These are phyloP conservation scores for Electrophaes corylata DNA, from an alignment of 2,888 invertebrate genomes.

Conservation along the genomic window DNA sequence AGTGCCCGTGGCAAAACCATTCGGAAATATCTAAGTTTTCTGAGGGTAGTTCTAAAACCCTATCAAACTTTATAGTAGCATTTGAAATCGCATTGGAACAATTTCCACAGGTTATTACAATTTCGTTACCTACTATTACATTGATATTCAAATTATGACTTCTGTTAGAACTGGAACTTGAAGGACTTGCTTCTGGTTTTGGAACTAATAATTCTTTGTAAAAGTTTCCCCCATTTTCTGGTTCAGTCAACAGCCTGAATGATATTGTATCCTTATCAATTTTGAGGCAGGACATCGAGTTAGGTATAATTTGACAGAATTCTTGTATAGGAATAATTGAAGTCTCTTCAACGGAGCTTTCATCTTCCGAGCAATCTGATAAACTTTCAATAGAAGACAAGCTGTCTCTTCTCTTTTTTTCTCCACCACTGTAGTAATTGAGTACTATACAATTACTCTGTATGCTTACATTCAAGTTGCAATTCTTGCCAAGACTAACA, in stretches of 20 bases:
- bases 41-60: constrained; percentile 86
- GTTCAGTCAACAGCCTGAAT: constrained; percentile 76
- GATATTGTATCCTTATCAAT: constrained; percentile 75
- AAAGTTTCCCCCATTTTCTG: constrained; percentile 75
- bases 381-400: constrained; percentile 77
- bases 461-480: constrained; percentile 76
- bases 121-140: constrained; percentile 54
- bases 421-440: constrained; percentile 67
- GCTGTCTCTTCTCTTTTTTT: constrained; percentile 65
- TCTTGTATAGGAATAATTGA: constrained; percentile 67
- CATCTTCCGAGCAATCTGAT: constrained; percentile 76
- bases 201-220: constrained; percentile 68
- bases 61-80: constrained; percentile 75
- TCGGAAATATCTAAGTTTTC: constrained; percentile 85
- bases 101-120: constrained; percentile 70
- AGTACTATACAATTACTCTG: constrained; percentile 74
- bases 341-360: constrained; percentile 54
- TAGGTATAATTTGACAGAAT: constrained; percentile 76
- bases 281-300: constrained; percentile 80
- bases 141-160: constrained; percentile 61
- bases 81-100: constrained; percentile 77
- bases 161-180: constrained; percentile 47
- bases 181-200: constrained; percentile 28
- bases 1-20: constrained; percentile 87
- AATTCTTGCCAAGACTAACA: constrained; percentile 68